Base-by-base conservation (phyloP, 2,888 invertebrate genomes). In the Halictus quadricinctus region DNA sequence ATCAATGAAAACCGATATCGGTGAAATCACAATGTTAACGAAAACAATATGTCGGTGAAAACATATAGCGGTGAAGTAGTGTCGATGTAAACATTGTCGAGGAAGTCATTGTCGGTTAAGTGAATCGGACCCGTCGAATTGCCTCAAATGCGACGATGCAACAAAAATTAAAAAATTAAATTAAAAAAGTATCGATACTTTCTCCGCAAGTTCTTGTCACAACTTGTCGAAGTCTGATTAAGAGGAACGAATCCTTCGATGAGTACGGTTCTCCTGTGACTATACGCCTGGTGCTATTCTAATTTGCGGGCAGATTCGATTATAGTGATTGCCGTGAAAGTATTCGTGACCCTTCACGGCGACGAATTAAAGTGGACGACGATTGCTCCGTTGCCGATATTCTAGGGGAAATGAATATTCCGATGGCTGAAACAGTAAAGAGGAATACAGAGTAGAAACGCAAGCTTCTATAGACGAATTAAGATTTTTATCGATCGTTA, bases 311-410 rank as follows among this genome's bases (percentile, higher is more conserved):
- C 60, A 60, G 72, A 82, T 86, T 86, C 86, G 77, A 86, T 86
- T 86, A 86, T 82, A 86, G 74, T 82, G 79, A 86, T 86, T 82
- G 82, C 64, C 86, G 77, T 66, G 82, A 82, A 86, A 86, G 85
- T 86, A 60, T 81, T 25, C 43, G 58, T 58, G 48, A 50, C 76
- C 69, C 41, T 29, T 29, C 12, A 13, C 29, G 36, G 12, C n/a
- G n/a, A 3, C 25, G 50, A 60, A 86, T 86, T 86, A 86, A 79
- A 76, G 25, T n/a, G 41, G 43, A 46, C 36, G 36, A 41, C 43
- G 54, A 10, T 74, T 21, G 69, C 25, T 76, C 50, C 50, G 54
- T 18, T 36, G 58, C 18, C n/a, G 29, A 18, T 41, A 13, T 72
- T 72, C 13, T 8, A 13, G 21, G 21, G 60, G 41, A n/a, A 43